A percentile compares a stretch with the other conserved stretches of the same genome.
Conservation (phyloP, 2,113 vertebrate species). For the Megaptera novaeangliae region DNA sequence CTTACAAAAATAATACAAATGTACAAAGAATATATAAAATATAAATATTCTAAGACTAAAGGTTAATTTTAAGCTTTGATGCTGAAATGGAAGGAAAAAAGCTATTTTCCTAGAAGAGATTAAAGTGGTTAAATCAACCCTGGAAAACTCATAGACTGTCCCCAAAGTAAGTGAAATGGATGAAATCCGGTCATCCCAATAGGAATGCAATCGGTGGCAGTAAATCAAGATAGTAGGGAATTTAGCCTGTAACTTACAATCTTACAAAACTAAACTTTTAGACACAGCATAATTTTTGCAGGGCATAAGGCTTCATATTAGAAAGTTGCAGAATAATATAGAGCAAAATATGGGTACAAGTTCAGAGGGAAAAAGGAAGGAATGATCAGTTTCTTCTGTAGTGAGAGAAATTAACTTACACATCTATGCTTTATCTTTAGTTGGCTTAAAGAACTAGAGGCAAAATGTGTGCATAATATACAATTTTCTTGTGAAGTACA, state of each 20-base stretch:
- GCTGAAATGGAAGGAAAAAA: background rate
- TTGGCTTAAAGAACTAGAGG: background rate
- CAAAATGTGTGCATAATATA: background rate
- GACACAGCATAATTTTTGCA: background rate
- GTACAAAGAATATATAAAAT: background rate
- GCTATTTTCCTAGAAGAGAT: background rate
- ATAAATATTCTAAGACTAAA: background rate
- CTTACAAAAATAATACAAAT: background rate
- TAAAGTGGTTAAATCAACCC: background rate
- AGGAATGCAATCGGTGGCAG: background rate
- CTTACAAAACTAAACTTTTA: background rate
- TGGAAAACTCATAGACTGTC: background rate
- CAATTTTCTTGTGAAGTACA: background rate
- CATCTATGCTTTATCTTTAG: background rate
- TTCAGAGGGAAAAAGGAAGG: background rate
- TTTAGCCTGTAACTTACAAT: background rate
- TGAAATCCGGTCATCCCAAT: background rate
- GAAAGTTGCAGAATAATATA: background rate
- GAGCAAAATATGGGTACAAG: background rate
- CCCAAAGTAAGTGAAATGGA: background rate
- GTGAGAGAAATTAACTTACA: background rate
- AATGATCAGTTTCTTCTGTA: background rate
- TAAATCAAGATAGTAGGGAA: background rate
- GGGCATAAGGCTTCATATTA: background rate
- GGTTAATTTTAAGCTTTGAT: background rate